phyloP scores from a whole-genome alignment of 1,140 invertebrate species.

The Euura lappo region DNA sequence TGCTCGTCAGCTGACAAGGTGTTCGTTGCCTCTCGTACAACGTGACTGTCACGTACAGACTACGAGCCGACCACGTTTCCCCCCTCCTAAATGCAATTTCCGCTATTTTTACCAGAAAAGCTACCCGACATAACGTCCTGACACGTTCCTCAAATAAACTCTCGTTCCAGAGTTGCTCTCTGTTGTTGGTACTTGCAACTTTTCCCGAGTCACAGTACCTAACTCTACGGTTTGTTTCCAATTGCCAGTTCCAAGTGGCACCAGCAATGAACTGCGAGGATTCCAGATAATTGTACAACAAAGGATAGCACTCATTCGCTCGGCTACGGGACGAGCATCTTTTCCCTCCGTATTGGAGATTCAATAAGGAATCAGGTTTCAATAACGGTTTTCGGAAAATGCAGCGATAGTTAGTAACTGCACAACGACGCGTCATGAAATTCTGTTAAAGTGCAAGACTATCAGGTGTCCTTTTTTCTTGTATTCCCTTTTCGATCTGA shows the following conservation, averaged over 20 bases:
- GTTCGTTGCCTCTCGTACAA: conserved; percentile 34
- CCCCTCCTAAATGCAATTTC: conserved; percentile 54
- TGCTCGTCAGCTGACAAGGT: conserved; percentile 42
- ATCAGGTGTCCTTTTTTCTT: no score
- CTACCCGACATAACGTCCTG: conserved; percentile 51
- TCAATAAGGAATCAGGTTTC: no score
- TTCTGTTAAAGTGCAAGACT: no score
- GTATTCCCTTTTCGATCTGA: no score
- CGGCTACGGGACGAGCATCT: no score
- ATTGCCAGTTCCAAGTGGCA: neutral
- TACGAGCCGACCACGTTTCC: conserved; percentile 43
- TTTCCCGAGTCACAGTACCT: neutral
- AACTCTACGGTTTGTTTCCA: neutral
- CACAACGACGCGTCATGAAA: no score
- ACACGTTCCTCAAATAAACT: conserved; percentile 59
- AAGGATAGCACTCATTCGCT: no score
- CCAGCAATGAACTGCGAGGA: no score
- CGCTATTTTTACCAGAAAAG: conserved; percentile 60
- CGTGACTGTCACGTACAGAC: conserved; percentile 56
- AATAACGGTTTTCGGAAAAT: no score
- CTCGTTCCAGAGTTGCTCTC: neutral
- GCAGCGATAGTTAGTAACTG: no score
- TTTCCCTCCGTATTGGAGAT: no score
- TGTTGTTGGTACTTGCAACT: conserved; percentile 6
- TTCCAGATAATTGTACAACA: no score